These are phyloP conservation scores for Diloba caeruleocephala DNA, from an alignment of 2,888 invertebrate species.

Conservation along the genomic window DNA sequence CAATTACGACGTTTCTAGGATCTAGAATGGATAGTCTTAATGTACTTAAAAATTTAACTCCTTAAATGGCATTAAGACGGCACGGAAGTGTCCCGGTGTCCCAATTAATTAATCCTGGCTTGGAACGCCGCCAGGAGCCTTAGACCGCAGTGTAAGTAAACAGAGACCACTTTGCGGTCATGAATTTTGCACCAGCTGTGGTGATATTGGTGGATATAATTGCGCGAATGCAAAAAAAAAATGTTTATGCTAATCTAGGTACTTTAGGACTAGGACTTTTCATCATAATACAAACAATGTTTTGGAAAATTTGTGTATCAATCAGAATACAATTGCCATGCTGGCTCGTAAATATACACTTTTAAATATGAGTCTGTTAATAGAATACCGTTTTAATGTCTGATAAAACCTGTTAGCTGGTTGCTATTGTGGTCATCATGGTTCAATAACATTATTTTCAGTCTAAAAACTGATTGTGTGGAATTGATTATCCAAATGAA, in stretches of 20 bases:
- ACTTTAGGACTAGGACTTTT: neutral
- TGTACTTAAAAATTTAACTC: conserved; percentile 54
- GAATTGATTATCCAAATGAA: too few species aligned
- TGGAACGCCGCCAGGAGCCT: conserved; percentile 54
- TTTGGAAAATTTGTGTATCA: too few species aligned
- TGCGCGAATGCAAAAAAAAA: conserved; percentile 22
- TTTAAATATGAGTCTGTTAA: too few species aligned
- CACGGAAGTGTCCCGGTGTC: conserved; percentile 55
- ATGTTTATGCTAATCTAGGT: neutral
- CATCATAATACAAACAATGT: too few species aligned
- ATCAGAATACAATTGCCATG: too few species aligned
- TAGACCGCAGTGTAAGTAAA: conserved; percentile 52
- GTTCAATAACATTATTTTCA: too few species aligned
- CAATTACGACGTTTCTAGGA: conserved; percentile 15
- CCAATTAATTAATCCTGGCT: conserved; percentile 60
- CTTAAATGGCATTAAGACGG: conserved; percentile 51
- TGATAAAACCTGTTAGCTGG: too few species aligned
- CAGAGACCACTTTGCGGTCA: conserved; percentile 55
- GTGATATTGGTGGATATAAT: conserved; percentile 25
- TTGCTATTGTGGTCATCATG: too few species aligned
- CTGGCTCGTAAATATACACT: too few species aligned
- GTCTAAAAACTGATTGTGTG: too few species aligned
- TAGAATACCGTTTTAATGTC: too few species aligned
- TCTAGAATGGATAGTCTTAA: conserved; percentile 38
- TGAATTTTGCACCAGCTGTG: conserved; percentile 53